Percentiles rank a stretch among this genome's conserved stretches.
phyloP scores from a whole-genome alignment of 1,140 invertebrate genomes.

The Brachionus asplanchnoidis region DNA sequence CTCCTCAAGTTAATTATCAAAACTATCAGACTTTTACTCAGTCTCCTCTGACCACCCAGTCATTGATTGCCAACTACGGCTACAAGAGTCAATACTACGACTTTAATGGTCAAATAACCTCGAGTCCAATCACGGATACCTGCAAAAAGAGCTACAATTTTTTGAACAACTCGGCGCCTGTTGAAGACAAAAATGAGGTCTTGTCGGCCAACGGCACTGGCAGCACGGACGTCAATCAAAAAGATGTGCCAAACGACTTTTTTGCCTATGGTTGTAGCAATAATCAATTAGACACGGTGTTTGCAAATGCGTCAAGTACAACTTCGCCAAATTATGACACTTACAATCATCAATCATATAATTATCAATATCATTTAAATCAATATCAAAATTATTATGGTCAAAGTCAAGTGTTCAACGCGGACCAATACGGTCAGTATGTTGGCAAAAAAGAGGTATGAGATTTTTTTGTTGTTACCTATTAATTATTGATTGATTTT shows the following conservation, averaged over 20 bases:
- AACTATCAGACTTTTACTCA: neutral
- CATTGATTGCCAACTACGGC: neutral
- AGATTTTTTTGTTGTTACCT: neutral
- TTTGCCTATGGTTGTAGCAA: neutral
- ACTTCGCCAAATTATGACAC: neutral
- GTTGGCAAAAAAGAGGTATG: neutral
- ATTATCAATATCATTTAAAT: slow-evolving; percentile 40
- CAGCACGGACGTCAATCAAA: neutral
- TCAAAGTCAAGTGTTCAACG: slow-evolving; percentile 6
- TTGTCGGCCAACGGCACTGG: neutral
- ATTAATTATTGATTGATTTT: slow-evolving; percentile 14
- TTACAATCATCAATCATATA: slow-evolving; percentile 12
- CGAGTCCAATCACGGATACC: neutral
- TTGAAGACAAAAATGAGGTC: neutral
- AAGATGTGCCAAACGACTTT: neutral
- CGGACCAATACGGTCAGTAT: slow-evolving; percentile 9
- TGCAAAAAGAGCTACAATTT: neutral
- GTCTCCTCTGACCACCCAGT: neutral
- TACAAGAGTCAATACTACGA: slow-evolving; percentile 4
- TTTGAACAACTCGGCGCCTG: neutral
- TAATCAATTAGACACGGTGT: slow-evolving; percentile 17
- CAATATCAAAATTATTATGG: slow-evolving; percentile 31
- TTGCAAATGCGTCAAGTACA: neutral
- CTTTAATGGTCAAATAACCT: slow-evolving; percentile 10
- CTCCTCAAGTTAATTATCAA: neutral